Evolutionary conservation across 2,113 vertebrate species (phyloP).

Genomic region (Mus musculus): GRCm39 chr2:35846001-35846500

Average conservation of each 20-base stretch:
- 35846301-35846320: background rate
- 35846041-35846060: background rate
- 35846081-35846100: background rate
- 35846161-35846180: too few relatives aligned
- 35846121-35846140: too few relatives aligned
- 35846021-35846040: background rate
- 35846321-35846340: background rate
- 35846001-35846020: background rate
- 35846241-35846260: background rate
- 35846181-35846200: background rate
- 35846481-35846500: background rate
- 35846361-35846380: background rate
- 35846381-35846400: slow-evolving; percentile 23
- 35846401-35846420: slow-evolving; percentile 34
- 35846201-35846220: background rate
- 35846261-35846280: background rate
- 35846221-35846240: background rate
- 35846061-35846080: too few relatives aligned
- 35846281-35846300: slow-evolving; percentile 5
- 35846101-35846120: background rate
- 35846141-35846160: background rate
- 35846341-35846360: background rate
- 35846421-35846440: slow-evolving; percentile 71
- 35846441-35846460: slow-evolving; percentile 35
- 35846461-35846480: slow-evolving; percentile 18